Base-by-base conservation (phyloP, 2,797 vertebrate species). In the Trachurus trachurus region DNA sequence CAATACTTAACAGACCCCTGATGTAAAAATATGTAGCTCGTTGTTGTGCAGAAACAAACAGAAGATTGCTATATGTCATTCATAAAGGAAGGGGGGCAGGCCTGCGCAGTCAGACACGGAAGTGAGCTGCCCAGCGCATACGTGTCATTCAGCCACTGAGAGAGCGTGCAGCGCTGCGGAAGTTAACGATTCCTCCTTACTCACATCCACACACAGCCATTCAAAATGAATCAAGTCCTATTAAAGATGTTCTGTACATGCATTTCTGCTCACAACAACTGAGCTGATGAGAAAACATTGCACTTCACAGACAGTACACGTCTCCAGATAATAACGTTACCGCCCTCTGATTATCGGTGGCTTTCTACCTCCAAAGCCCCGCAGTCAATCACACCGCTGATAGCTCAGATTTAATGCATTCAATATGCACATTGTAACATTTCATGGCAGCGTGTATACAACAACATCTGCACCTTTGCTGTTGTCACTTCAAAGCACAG, bases 71-170 rank as follows among this genome's bases (percentile, higher is more conserved):
- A 1, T 4, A 9, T 3, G 74, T 65, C 56, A 86, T 79, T 81
- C 76, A 73, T 19, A 5, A 11, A 50, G 44, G 5, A 60, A 31
- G 53, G 74, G 74, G 73, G 78, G 76, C 61, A 56, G 78, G 49
- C 31, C 76, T 79, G 89, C 85, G 87, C 87, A 84, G 80, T 82
- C 86, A 84, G 37, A 90, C 87, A 40, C 94, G 94, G 95, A 95
- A 95, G 93, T 94, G 79, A 81, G 66, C 77, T 59, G 54, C 71
- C 10, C 86, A 92, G 84, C 92, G 95, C 94, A 93, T 94, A 97
- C 96, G 96, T 97, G 96, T 97, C 96, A 95, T 87, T 94, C 94
- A 80, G 76, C 62, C 85, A 86, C 81, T 86, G 89, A 89, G 76
- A 71, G 80, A 89, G 80, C 84, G 84, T 88, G 90, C 83, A 76